These are phyloP conservation scores for Lepus townsendii DNA, from an alignment of 2,797 vertebrate genomes.

Conservation along the genomic window DNA sequence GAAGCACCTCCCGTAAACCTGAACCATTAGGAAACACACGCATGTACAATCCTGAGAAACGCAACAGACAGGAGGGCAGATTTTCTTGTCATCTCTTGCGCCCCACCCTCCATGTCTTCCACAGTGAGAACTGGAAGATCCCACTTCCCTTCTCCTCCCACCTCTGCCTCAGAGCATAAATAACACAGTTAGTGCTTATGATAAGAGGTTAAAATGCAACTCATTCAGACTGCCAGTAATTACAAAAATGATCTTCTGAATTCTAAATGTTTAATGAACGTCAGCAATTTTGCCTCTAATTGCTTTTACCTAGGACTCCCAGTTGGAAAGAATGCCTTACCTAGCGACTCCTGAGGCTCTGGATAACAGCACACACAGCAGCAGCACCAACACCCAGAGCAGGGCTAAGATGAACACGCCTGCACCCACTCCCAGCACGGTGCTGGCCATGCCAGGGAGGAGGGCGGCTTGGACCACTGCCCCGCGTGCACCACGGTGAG, in stretches of 20 bases:
- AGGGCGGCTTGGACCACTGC: not conserved
- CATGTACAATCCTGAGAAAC: not conserved
- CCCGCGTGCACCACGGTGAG: not conserved
- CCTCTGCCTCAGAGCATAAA: constrained; percentile 63
- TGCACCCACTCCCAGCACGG: constrained; percentile 90
- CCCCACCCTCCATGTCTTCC: not conserved
- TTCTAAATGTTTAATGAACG: constrained; percentile 73
- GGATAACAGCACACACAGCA: constrained; percentile 87
- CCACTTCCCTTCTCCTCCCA: constrained; percentile 55
- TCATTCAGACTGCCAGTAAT: constrained; percentile 74
- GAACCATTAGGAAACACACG: constrained; percentile 34
- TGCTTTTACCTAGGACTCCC: constrained; percentile 63
- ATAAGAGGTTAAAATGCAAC: constrained; percentile 74
- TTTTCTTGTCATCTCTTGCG: constrained; percentile 14
- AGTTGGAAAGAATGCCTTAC: constrained; percentile 88
- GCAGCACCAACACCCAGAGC: constrained; percentile 92
- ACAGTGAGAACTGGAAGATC: constrained; percentile 6
- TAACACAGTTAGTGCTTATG: constrained; percentile 63
- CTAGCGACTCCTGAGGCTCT: constrained; percentile 88
- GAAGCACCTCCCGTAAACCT: not conserved
- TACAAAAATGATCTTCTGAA: constrained; percentile 72
- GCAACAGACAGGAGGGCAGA: not conserved
- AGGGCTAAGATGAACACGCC: constrained; percentile 92
- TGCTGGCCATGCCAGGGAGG: constrained; percentile 87
- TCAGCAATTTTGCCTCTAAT: constrained; percentile 67